These are phyloP conservation scores for Corythornis vintsioides DNA, from an alignment of 2,113 vertebrate genomes.

Conservation along the genomic window DNA sequence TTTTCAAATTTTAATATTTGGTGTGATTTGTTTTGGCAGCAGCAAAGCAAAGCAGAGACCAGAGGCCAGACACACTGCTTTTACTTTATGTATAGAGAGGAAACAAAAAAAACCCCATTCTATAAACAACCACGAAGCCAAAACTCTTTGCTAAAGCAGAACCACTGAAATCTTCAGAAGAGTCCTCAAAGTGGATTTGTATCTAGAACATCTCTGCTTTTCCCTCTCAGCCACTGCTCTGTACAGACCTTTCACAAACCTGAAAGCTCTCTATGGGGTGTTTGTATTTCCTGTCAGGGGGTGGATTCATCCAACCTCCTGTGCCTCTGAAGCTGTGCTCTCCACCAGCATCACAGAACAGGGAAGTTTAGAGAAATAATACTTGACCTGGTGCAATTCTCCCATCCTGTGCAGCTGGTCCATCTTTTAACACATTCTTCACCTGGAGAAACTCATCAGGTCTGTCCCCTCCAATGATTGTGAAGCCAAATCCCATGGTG, in stretches of 20 bases:
- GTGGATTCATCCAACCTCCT: neutral
- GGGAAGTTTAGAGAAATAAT: neutral
- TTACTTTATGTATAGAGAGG: neutral
- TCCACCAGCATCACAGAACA: neutral
- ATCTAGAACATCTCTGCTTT: neutral
- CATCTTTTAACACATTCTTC: conserved; percentile 94
- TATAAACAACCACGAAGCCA: neutral
- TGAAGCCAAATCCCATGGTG: conserved; percentile 94
- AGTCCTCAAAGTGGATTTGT: neutral
- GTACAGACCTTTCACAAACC: neutral
- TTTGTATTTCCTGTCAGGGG: neutral
- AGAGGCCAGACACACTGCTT: neutral
- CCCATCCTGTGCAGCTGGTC: conserved; percentile 93
- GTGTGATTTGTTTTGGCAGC: neutral
- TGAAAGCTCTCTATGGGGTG: neutral
- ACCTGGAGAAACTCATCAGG: conserved; percentile 97
- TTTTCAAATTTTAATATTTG: neutral
- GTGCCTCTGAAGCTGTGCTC: neutral
- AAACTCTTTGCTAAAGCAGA: neutral
- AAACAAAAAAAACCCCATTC: neutral
- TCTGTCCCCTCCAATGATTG: conserved; percentile 97
- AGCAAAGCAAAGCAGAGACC: neutral
- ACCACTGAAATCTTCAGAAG: neutral
- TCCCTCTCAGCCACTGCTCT: neutral
- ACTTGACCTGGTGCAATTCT: conserved; percentile 91